Evolutionary conservation across 1,140 invertebrate genomes (phyloP), one percentile per base, ranked within the genome.

Genomic region (Ips typographus): DNA sequence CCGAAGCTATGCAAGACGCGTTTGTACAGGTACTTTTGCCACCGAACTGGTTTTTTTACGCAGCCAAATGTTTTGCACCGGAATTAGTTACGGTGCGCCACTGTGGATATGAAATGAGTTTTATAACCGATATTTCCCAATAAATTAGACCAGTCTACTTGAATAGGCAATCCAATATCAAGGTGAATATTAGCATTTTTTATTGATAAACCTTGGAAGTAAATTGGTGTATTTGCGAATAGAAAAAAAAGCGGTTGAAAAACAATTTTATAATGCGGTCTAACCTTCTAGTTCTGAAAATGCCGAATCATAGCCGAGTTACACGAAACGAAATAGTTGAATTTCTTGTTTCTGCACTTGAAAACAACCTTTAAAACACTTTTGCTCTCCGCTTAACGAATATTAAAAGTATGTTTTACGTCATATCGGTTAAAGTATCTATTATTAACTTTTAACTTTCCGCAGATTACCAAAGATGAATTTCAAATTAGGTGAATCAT

Each of bases 91-190:
- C 52, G 44, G 44, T 49, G 44, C 44, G 44, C 44, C 53, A 40
- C 57, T 36, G 5, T 59, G 61, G 42, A 57, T 58, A 57, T 58
- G 4, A 58, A 66, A 58, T 66, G 47, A 44, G 42, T 66, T 66
- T 58, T 66, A 58, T 66, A 66, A 66, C 64, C 53, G 43, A 57
- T 66, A 66, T 66, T 66, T 66, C 64, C 64, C 55, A 66, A 66
- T 66, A 66, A 66, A 66, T 66, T 66, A 66, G 64, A 66, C 53
- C 64, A 57, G 64, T 66, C 55, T 40, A 37, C 40, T 66, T 66
- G 40, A 66, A 66, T 65, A 47, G 42, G 22, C 55, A 66, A 66
- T 57, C 64, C 64, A 66, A 57, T 66, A 66, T 66, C 64, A 66
- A 66, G 64, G 64, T 66, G 64, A 66, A 58, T 66, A 58, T 66